Evolutionary conservation across 2,797 vertebrate species (phyloP), one percentile per base, ranked within the genome.

Genomic region (Helostoma temminkii): DNA sequence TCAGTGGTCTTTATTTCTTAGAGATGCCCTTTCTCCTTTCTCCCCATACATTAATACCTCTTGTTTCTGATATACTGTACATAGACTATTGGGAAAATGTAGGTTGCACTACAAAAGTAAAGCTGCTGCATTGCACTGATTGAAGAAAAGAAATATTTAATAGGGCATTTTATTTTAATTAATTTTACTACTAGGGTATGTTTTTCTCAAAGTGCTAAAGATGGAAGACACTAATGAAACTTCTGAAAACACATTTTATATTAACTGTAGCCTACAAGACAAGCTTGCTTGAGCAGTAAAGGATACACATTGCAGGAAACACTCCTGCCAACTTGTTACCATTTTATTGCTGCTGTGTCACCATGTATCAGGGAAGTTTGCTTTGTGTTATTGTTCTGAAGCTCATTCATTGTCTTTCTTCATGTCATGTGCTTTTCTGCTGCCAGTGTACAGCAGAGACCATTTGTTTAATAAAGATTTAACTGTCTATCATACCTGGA

Each of bases 1-100:
- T 47, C 37, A 54, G 80, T 76, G 75, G 67, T 66, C 56, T 90
- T 89, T 93, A 86, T 90, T 91, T 91, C n/a, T n/a, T n/a, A n/a
- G n/a, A n/a, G n/a, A n/a, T n/a, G n/a, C n/a, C n/a, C n/a, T n/a
- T n/a, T n/a, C n/a, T n/a, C n/a, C n/a, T n/a, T n/a, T n/a, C n/a
- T n/a, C n/a, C n/a, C n/a, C n/a, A n/a, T n/a, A n/a, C n/a, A n/a
- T n/a, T n/a, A n/a, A n/a, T n/a, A n/a, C n/a, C n/a, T n/a, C n/a
- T n/a, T n/a, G n/a, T n/a, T n/a, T n/a, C 28, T 30, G 28, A 30
- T 30, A 30, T 30, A 30, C 28, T 4, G 28, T 30, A 30, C n/a
- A n/a, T n/a, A n/a, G n/a, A n/a, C n/a, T n/a, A n/a, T n/a, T n/a
- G n/a, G n/a, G n/a, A n/a, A n/a, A n/a, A n/a, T n/a, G n/a, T n/a